Evolutionary conservation across 2,113 vertebrate genomes (phyloP).

Genomic region (Xenopus borealis): DNA sequence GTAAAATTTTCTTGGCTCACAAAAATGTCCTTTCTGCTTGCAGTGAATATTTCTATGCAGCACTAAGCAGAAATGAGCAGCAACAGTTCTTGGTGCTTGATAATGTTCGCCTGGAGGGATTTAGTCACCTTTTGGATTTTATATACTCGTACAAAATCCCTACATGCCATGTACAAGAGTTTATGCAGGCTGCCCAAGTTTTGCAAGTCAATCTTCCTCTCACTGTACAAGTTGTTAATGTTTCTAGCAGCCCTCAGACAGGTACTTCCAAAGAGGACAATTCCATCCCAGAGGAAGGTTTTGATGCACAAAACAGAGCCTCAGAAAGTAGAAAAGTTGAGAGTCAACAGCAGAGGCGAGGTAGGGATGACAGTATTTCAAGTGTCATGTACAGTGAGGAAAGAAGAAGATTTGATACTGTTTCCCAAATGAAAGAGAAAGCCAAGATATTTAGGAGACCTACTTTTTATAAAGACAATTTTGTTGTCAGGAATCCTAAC

Average conservation of each 20-base stretch:
- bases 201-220: conserved; percentile 34
- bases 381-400: conserved; percentile 22
- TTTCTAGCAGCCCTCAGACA: conserved; percentile 21
- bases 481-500: conserved; percentile 18
- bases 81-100: conserved; percentile 42
- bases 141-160: conserved; percentile 45
- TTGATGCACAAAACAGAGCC: neutral
- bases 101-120: conserved; percentile 37
- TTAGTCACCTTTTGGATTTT: conserved; percentile 46
- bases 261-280: conserved; percentile 16
- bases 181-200: conserved; percentile 40
- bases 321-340: neutral
- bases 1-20: conserved; percentile 45
- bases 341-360: conserved; percentile 3
- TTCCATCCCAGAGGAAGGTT: conserved; percentile 11
- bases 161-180: conserved; percentile 41
- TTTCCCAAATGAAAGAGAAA: conserved; percentile 26
- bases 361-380: conserved; percentile 7
- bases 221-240: conserved; percentile 21
- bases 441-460: conserved; percentile 10
- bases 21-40: conserved; percentile 47
- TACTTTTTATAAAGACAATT: conserved; percentile 16
- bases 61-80: conserved; percentile 38
- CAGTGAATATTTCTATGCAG: conserved; percentile 41
- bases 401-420: conserved; percentile 9